Base-by-base conservation (phyloP, 2,888 invertebrate genomes). In the Papilio elwesi region DNA sequence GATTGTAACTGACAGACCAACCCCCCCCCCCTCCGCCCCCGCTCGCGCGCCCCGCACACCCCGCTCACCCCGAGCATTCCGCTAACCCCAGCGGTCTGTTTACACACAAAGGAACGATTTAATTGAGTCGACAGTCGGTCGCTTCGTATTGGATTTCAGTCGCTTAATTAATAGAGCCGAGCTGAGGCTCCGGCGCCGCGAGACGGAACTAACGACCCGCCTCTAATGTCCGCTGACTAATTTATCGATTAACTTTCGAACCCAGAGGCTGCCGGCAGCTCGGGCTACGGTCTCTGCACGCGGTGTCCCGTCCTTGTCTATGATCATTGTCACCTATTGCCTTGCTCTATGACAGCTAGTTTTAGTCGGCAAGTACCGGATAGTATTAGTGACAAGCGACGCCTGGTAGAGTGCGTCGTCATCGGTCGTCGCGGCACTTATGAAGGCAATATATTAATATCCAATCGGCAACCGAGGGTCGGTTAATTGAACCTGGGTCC, bases 381-480 rank as follows among this genome's bases (percentile, higher is more conserved):
- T n/a, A 26, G 26, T 26, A 26, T 1, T 26, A 26, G 26, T 26
- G 26, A 2, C 26, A 26, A 26, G 26, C 26, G 26, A 26, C 43
- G 43, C 43, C 43, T 6, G 43, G 43, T 9, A 9, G 8, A 43
- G 9, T 1, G 43, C 4, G 47, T 48, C 47, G 47, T 48, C 49
- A 6, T 49, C 49, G 11, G 6, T 9, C 38, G n/a, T 13, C 38
- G 52, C 52, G 47, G 36, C 71, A 67, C 66, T 68, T 73, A 68
- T 71, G 75, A 76, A 70, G 68, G 79, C 78, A 81, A 81, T 81
- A 81, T 80, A 79, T 81, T 79, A 80, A 81, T 81, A 81, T 79
- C 78, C 78, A 79, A 80, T 79, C 77, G 76, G 36, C 57, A 70
- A 67, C 68, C 72, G 73, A 75, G 79, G 80, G 81, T 76, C 55